Evolutionary conservation across 2,888 invertebrate genomes (phyloP), one percentile per base, ranked within the genome.

Genomic region (Orthosia cruda): DNA sequence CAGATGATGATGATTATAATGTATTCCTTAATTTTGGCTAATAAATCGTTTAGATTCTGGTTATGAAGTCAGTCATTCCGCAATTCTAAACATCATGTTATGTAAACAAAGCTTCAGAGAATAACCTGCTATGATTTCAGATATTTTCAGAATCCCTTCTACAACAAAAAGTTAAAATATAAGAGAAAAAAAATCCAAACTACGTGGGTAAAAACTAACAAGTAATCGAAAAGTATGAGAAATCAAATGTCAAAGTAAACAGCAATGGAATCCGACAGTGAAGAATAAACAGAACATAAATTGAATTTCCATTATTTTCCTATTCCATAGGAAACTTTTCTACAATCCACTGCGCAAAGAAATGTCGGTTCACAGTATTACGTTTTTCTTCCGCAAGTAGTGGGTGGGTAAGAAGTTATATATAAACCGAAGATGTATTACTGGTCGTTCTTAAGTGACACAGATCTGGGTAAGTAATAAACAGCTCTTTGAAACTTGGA

Each of bases 391-490:
- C 3, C n/a, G 20, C 55, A 62, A 70, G 65, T 57, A 40, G 67
- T 58, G 67, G 49, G 32, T 50, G 18, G 26, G 40, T 18, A 62
- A 11, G 0, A 59, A 52, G 32, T 52, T 45, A 58, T 66, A 70
- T 55, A 71, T 57, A 70, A 63, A 70, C 45, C 40, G 13, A 62
- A 66, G 57, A 65, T 13, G 32, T 62, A 71, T 58, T 55, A 52
- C 58, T 66, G 1, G 26, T 63, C 18, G 23, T 23, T 47, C 20
- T 58, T 52, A 54, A 66, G 32, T 57, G 32, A 55, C 52, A 61
- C 15, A 61, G 61, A 15, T 47, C 67, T 61, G 26, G 11, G 50
- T n/a, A 77, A 70, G 69, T 72, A 81, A 71, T 74, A 67, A 74
- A 70, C 47, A 55, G 49, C 13, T 63, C 23, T 55, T 59, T 45